A percentile compares a stretch with the other conserved stretches of the same genome.
Evolutionary conservation across 2,888 invertebrate species (phyloP).

Genomic region (Asteroscopus sphinx): DNA sequence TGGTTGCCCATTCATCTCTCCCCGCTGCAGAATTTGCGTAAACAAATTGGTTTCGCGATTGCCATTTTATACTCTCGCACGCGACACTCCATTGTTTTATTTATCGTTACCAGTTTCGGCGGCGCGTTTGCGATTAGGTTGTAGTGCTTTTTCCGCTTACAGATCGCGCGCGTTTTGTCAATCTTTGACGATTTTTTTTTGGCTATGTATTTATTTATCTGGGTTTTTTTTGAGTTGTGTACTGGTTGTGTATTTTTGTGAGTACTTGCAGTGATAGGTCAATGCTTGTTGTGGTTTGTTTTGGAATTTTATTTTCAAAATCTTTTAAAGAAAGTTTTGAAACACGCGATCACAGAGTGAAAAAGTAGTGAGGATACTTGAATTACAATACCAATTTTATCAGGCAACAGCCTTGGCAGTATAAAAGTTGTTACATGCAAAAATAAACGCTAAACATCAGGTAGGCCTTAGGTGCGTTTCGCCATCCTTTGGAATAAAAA

Average conservation of each 20-base stretch:
- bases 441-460: too few species aligned
- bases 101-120: conserved; percentile 88
- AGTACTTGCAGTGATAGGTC: too few species aligned
- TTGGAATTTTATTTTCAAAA: too few species aligned
- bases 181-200: conserved; percentile 73
- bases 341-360: too few species aligned
- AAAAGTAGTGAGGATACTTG: too few species aligned
- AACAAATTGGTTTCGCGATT: conserved; percentile 90
- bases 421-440: too few species aligned
- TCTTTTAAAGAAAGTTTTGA: too few species aligned
- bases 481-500: too few species aligned
- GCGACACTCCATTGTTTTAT: conserved; percentile 89
- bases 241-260: conserved; percentile 37
- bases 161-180: conserved; percentile 84
- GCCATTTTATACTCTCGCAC: conserved; percentile 89
- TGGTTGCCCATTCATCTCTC: conserved; percentile 89
- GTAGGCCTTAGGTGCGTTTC: too few species aligned
- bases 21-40: conserved; percentile 90
- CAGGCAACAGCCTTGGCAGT: too few species aligned
- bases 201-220: conserved; percentile 30
- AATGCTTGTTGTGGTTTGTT: too few species aligned
- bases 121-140: conserved; percentile 87
- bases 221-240: conserved; percentile 5
- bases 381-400: too few species aligned
- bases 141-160: conserved; percentile 86